Evolutionary conservation across 2,797 vertebrate genomes (phyloP).

Genomic region (Varecia variegata): DNA sequence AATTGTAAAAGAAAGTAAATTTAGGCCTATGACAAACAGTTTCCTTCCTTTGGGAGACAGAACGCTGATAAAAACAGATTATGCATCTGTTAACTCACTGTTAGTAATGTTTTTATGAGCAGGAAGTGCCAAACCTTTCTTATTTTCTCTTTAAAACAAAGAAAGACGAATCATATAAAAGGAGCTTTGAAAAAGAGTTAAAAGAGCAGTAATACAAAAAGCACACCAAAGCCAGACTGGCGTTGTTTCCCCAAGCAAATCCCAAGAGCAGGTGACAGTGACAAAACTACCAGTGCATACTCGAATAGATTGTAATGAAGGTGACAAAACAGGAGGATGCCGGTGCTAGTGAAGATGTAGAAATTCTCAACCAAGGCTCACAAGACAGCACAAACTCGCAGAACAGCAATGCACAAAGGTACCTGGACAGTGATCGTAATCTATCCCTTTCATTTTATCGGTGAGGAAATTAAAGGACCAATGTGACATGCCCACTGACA

Average conservation of each 20-base stretch:
- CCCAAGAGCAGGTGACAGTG: not conserved
- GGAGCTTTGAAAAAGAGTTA: slow-evolving; percentile 4
- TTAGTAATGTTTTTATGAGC: slow-evolving; percentile 70
- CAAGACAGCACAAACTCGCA: not conserved
- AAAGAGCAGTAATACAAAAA: slow-evolving; percentile 37
- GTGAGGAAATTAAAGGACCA: not conserved
- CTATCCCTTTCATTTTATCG: not conserved
- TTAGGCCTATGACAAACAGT: slow-evolving; percentile 61
- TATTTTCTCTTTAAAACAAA: slow-evolving; percentile 76
- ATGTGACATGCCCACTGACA: not conserved
- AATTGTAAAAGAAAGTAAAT: slow-evolving; percentile 72
- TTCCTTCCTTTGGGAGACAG: slow-evolving; percentile 75
- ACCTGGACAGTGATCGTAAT: not conserved
- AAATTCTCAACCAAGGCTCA: not conserved
- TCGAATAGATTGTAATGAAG: rapidly evolving
- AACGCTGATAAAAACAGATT: slow-evolving; percentile 69
- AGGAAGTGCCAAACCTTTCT: slow-evolving; percentile 84
- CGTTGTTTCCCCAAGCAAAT: not conserved
- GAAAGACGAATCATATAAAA: slow-evolving; percentile 30
- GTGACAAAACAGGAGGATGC: not conserved
- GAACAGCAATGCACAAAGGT: too few species aligned
- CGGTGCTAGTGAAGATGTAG: not conserved
- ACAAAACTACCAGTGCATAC: rapidly evolving
- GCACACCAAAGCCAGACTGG: not conserved
- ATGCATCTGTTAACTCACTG: slow-evolving; percentile 55